phyloP scores from a whole-genome alignment of 2,797 vertebrate genomes.

The Taeniopygia guttata region DNA sequence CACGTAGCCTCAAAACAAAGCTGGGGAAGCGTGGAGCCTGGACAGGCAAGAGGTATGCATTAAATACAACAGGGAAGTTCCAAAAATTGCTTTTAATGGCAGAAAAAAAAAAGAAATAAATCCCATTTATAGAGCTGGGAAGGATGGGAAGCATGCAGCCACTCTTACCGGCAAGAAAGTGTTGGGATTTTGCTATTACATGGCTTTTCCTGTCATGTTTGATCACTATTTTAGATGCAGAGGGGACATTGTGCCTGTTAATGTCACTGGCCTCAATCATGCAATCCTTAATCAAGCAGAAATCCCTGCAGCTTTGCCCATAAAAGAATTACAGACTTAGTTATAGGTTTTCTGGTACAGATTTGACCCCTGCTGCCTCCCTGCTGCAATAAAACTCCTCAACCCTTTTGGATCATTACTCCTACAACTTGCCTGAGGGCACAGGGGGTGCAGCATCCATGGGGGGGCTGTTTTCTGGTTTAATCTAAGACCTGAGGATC shows the following conservation, averaged over 20 bases:
- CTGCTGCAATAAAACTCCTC: neutral
- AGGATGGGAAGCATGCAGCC: neutral
- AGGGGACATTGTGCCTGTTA: constrained; percentile 15
- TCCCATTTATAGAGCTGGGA: neutral
- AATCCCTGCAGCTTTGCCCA: constrained; percentile 50
- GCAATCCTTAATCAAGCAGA: constrained; percentile 50
- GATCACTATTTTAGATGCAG: constrained; percentile 30
- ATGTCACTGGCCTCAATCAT: constrained; percentile 56
- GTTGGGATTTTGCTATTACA: neutral
- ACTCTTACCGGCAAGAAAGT: neutral
- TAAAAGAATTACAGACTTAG: constrained; percentile 20
- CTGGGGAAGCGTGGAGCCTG: neutral
- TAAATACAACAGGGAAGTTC: neutral
- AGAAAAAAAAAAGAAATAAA: neutral
- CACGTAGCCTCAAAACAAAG: constrained; percentile 10
- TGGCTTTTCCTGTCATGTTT: neutral
- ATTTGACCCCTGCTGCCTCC: constrained; percentile 46
- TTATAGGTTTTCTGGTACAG: constrained; percentile 27
- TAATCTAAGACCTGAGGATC: neutral
- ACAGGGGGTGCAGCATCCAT: neutral
- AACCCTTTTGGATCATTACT: constrained; percentile 42
- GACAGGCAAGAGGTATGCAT: neutral
- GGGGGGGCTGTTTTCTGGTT: neutral
- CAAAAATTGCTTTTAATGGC: neutral
- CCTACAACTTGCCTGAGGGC: neutral